Percentiles rank a stretch among this genome's conserved stretches.
Evolutionary conservation across 2,113 vertebrate species (phyloP).

Genomic region (Macrotus californicus): DNA sequence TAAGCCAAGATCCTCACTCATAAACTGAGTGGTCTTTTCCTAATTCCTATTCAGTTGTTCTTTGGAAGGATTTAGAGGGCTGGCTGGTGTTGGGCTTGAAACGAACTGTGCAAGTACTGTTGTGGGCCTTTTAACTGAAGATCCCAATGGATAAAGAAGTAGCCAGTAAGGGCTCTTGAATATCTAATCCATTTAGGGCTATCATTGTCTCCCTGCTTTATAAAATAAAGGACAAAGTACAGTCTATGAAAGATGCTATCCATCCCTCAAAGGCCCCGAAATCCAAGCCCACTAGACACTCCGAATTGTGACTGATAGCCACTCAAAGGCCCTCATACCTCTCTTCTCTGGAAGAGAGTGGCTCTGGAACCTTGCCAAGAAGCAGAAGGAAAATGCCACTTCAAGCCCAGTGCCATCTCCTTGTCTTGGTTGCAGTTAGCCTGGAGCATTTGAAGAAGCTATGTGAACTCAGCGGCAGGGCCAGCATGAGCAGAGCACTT

Average conservation of each 20-base stretch:
- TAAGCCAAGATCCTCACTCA: not conserved
- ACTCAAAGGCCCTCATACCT: not conserved
- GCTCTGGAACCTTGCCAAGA: conserved; percentile 9
- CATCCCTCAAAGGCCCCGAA: not conserved
- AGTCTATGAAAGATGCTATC: not conserved
- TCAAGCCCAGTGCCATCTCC: not conserved
- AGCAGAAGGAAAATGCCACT: not conserved
- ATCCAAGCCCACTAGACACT: not conserved
- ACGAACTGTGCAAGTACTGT: not conserved
- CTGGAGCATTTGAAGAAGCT: not conserved
- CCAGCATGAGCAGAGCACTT: not conserved
- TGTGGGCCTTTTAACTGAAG: conserved; percentile 18
- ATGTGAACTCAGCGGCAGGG: not conserved
- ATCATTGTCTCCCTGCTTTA: not conserved
- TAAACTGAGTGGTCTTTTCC: not conserved
- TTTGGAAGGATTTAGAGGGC: not conserved
- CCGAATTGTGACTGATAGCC: not conserved
- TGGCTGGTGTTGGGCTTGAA: not conserved
- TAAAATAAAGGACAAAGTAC: not conserved
- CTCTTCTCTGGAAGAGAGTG: not conserved
- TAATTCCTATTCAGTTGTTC: not conserved
- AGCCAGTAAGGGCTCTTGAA: conserved; percentile 36
- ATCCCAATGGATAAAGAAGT: not conserved
- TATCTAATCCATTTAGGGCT: not conserved
- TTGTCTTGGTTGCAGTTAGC: not conserved